Evolutionary conservation across 2,888 invertebrate genomes (phyloP).

Genomic region (Heliconius erato): DNA sequence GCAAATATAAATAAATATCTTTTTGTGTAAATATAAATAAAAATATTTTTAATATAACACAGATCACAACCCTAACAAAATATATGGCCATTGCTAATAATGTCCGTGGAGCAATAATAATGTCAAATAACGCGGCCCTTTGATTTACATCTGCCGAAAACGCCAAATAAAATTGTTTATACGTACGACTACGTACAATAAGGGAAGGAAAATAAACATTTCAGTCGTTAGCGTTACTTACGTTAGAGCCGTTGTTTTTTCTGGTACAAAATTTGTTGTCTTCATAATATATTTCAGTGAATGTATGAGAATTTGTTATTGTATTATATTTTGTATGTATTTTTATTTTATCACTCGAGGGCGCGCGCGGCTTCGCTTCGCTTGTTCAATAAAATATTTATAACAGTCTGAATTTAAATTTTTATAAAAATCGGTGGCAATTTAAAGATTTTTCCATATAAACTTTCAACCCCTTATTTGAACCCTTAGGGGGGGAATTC

Average conservation of each 20-base stretch:
- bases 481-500: too few species aligned
- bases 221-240: conserved; percentile 1
- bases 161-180: conserved; percentile 70
- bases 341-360: too few species aligned
- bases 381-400: too few species aligned
- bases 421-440: too few species aligned
- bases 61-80: conserved; percentile 31
- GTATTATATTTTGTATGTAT: background rate
- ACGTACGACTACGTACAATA: conserved; percentile 39
- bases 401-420: too few species aligned
- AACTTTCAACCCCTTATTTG: too few species aligned
- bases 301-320: background rate
- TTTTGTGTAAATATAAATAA: too few species aligned
- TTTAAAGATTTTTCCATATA: too few species aligned
- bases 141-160: conserved; percentile 75
- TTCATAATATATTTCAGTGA: background rate
- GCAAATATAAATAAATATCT: too few species aligned
- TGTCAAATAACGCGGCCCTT: conserved; percentile 76
- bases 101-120: conserved; percentile 72
- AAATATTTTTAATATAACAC: background rate
- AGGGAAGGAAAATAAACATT: conserved; percentile 10
- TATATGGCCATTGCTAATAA: conserved; percentile 63
- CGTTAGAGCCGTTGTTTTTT: background rate
- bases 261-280: background rate
- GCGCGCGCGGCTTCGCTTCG: too few species aligned